Percentiles rank a stretch among this genome's conserved stretches.
Evolutionary conservation across 2,113 vertebrate genomes (phyloP).

Genomic region (Regulus satrapa): DNA sequence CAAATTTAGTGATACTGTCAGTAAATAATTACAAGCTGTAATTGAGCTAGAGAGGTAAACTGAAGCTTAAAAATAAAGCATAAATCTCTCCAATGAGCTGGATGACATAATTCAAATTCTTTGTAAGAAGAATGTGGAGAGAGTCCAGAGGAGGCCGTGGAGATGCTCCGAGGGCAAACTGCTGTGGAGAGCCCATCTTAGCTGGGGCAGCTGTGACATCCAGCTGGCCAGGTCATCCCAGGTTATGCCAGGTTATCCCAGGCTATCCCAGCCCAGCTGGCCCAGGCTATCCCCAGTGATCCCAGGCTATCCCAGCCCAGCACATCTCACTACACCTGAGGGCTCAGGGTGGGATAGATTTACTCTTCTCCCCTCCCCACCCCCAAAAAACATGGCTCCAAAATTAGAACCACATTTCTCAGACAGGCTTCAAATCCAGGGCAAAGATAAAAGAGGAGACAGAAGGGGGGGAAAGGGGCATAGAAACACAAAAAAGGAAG

Average conservation of each 20-base stretch:
- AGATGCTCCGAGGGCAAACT: neutral
- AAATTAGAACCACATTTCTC: neutral
- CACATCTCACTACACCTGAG: neutral
- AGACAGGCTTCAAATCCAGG: neutral
- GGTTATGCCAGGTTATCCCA: too few relatives aligned
- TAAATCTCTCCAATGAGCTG: accelerated
- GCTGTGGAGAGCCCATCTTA: neutral
- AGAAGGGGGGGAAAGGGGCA: neutral
- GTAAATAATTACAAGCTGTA: neutral
- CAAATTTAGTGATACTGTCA: neutral
- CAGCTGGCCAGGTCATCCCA: too few relatives aligned
- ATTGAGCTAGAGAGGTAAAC: neutral
- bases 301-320: neutral
- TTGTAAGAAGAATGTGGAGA: neutral
- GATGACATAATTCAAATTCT: neutral
- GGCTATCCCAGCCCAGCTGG: neutral
- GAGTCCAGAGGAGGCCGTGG: neutral
- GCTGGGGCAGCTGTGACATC: neutral
- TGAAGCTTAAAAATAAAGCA: neutral
- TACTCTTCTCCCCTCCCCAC: neutral
- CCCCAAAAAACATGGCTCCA: neutral
- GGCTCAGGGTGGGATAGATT: neutral
- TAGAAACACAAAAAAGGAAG: neutral
- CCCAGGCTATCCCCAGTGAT: too few relatives aligned
- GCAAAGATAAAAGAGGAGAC: neutral